Base-by-base conservation (phyloP, 1,140 invertebrate species). In the Dendroctonus valens region DNA sequence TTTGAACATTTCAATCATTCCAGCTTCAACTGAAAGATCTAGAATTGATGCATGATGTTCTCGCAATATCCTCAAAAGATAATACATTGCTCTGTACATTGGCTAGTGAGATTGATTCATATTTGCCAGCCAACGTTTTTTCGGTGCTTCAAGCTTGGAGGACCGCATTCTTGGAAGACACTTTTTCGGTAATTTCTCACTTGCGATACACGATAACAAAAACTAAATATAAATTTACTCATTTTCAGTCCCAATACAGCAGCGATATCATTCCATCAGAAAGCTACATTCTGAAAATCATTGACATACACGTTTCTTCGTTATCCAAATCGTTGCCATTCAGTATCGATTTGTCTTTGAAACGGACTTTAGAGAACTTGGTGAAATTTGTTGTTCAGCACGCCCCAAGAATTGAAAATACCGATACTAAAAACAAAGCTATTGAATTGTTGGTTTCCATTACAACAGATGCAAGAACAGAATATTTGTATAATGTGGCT, bases 181-280 rank as follows among this genome's bases (percentile, higher is more conserved):
- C 73, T 52, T 72, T 71, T 58, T 70, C 63, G 70, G 79, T 82
- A 69, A 60, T 15, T 46, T 7, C n/a, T 39, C 6, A 15, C 41
- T 42, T 40, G 40, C 49, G 9, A 49, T 48, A 15, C 44, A 50
- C 37, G 9, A 46, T 46, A 12, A 5, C 9, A n/a, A 41, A 55
- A 55, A 26, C 3, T 3, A 26, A 2, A 26, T 2, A 40, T 41
- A 0, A 40, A 55, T n/a, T 9, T 40, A 41, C 11, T 70, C 6
- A 51, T 50, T 82, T 82, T 44, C 76, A 91, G 89, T 85, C 85
- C 49, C 85, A 86, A 5, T 91, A 88, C 74, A 83, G 86, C 12
- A 88, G 86, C 70, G 91, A 94, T 74, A 87, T 92, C 6, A 89
- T 94, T 69, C 91, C 91, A 26, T 87, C 88, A 0, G 92, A 94